Base-by-base conservation (phyloP, 2,113 vertebrate genomes). In the Chaetorhynchus papuensis region DNA sequence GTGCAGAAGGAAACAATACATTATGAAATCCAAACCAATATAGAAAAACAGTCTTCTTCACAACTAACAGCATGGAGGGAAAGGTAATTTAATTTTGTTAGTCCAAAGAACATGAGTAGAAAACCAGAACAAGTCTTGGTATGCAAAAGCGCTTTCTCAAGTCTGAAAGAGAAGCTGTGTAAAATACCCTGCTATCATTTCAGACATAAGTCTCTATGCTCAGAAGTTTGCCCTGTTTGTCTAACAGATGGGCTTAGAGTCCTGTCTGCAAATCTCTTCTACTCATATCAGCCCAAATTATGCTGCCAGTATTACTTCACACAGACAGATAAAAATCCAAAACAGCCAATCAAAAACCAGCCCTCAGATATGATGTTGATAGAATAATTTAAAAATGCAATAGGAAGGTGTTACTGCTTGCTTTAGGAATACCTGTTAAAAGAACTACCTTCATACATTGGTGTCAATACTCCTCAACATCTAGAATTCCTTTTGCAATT, bases 271-370 rank as follows among this genome's bases (percentile, higher is more conserved):
- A 28, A 28, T 7, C 5, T 69, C 31, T 79, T 24, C 44, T 52
- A 5, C 13, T 74, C 3, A 3, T 68, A 69, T 41, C 16, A 74
- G 10, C 22, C 18, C 7, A 65, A 65, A 61, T 30, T 78, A 20
- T 8, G 2, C 10, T 78, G 15, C 17, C 44, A 15, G 8, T 81
- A 5, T 59, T 2, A 18, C n/a, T 74, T 77, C n/a, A 60, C 9
- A 28, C 1, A 3, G 11, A 49, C 10, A 41, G 31, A 41, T 27
- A 37, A 61, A 77, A 81, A 60, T 7, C 1, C 16, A 78, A 63
- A 71, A 1, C 6, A 56, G 23, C 7, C 14, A 60, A 33, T 1
- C 0, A 14, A 63, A 79, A 90, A 1, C 1, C 30, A 74, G 13
- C 5, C 30, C 22, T 65, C 22, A 65, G 26, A 57, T 49, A 69